These are phyloP conservation scores for Dromiciops gliroides DNA, from an alignment of 2,113 vertebrate genomes.

Conservation along the genomic window DNA sequence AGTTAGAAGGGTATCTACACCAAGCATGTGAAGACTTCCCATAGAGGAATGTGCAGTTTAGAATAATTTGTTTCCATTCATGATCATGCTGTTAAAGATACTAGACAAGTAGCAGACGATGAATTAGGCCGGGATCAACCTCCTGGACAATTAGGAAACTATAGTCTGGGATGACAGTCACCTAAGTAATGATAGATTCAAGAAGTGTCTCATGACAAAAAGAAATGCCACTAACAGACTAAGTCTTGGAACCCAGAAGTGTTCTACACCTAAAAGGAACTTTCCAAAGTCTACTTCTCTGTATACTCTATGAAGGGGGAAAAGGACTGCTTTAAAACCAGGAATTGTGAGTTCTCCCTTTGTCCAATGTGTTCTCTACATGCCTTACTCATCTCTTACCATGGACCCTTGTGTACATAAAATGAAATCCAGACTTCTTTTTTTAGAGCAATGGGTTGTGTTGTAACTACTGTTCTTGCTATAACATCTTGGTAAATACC, in stretches of 20 bases:
- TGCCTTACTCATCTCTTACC: not conserved
- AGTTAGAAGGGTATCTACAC: too few relatives aligned
- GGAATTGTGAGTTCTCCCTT: not conserved
- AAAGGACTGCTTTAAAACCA: not conserved
- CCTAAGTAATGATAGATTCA: not conserved
- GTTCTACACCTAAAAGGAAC: not conserved
- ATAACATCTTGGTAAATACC: not conserved
- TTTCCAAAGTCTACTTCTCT: too few relatives aligned
- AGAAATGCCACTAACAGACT: not conserved
- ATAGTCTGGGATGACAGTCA: not conserved
- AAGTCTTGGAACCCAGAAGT: too few relatives aligned
- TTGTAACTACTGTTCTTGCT: not conserved
- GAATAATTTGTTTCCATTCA: too few relatives aligned
- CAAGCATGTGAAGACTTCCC: too few relatives aligned
- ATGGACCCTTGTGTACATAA: not conserved
- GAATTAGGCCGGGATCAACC: not conserved
- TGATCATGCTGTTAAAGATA: not conserved
- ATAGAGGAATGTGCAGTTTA: too few relatives aligned
- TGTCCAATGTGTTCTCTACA: not conserved
- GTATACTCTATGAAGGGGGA: not conserved
- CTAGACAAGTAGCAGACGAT: not conserved
- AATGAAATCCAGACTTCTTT: not conserved
- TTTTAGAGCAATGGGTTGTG: not conserved
- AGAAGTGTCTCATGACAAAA: not conserved
- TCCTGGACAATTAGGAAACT: not conserved